Conservation (phyloP, 1,140 invertebrate genomes). For the Neodiprion fabricii region DNA sequence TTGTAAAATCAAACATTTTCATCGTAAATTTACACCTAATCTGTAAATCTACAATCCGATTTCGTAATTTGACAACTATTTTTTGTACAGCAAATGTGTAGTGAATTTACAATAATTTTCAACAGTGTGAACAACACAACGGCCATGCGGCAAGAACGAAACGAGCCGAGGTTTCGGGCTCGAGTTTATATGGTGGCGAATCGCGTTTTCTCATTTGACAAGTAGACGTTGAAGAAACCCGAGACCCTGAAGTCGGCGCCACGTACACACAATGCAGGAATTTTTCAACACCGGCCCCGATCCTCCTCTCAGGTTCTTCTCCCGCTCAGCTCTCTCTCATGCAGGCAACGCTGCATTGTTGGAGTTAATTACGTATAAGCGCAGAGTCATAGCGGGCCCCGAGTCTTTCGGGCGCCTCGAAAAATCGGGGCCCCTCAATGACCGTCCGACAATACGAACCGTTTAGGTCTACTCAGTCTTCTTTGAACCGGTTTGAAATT, state of each 20-base stretch:
- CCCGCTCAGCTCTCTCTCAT: constrained; percentile 32
- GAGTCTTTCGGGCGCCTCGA: not conserved
- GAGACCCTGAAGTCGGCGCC: not conserved
- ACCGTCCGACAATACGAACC: constrained; percentile 49
- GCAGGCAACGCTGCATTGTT: constrained; percentile 45
- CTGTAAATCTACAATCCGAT: no score
- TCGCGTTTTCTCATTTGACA: not conserved
- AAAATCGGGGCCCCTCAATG: constrained; percentile 26
- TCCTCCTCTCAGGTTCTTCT: constrained; percentile 11
- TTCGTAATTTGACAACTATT: no score
- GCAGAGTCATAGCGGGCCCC: constrained; percentile 50
- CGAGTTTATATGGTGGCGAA: not conserved
- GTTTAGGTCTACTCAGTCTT: constrained; percentile 40
- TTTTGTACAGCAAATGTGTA: no score
- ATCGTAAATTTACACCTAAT: no score
- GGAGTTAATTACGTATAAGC: constrained; percentile 61
- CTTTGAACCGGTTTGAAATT: constrained; percentile 49
- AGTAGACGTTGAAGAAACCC: constrained; percentile 11
- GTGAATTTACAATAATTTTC: no score
- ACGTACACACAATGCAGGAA: constrained; percentile 3
- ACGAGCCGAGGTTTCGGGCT: no score
- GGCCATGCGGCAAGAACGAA: no score
- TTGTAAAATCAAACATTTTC: no score
- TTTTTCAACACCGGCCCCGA: not conserved
- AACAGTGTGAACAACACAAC: no score